phyloP scores from a whole-genome alignment of 2,888 invertebrate genomes.

The Xylophagus ater region DNA sequence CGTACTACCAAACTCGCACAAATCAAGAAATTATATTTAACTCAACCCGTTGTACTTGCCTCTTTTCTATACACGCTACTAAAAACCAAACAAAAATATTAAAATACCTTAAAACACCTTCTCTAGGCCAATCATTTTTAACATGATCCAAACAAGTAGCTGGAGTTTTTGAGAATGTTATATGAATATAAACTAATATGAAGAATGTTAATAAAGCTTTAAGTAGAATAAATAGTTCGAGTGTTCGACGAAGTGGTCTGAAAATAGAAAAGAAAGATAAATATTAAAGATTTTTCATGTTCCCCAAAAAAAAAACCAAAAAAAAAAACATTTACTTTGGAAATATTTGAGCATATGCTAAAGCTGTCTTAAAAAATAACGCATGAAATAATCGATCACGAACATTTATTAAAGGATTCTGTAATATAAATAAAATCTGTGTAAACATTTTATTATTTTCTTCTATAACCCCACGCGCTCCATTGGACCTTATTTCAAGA shows the following conservation, averaged over 20 bases:
- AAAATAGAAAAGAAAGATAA: constrained; percentile 10
- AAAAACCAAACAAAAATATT: neutral
- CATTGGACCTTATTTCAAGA: no score
- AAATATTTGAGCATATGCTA: constrained; percentile 85
- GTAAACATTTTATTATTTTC: no score
- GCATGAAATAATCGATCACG: constrained; percentile 90
- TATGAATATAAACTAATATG: constrained; percentile 88
- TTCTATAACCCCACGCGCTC: no score
- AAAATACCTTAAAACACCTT: constrained; percentile 63
- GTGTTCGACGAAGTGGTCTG: constrained; percentile 29
- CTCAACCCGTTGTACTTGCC: no score
- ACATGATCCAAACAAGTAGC: constrained; percentile 87
- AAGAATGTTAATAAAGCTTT: constrained; percentile 77
- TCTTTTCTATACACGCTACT: no score
- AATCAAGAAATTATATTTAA: no score
- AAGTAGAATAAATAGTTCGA: constrained; percentile 35
- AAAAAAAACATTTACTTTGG: constrained; percentile 53
- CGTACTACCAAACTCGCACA: no score
- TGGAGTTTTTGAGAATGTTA: constrained; percentile 84
- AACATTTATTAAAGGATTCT: constrained; percentile 72
- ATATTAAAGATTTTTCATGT: no score
- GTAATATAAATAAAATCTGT: constrained; percentile 24
- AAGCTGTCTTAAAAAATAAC: constrained; percentile 81
- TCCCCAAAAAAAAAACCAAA: constrained; percentile 10
- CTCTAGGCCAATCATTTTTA: constrained; percentile 83